Conservation (phyloP, 2,888 invertebrate genomes). For the Drosophila subquinaria region DNA sequence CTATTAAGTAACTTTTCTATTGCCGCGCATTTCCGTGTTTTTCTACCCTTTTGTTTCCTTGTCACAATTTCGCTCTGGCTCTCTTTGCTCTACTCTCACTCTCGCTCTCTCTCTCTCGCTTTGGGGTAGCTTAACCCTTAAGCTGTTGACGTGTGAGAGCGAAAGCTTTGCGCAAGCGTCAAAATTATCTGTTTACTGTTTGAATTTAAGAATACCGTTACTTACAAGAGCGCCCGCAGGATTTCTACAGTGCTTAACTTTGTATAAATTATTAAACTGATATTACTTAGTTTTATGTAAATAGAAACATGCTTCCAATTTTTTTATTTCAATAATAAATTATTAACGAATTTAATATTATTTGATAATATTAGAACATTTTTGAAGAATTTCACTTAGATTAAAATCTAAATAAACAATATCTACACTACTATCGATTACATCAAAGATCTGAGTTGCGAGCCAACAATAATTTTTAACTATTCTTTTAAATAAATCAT, state of each 20-base stretch:
- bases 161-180: constrained; percentile 47
- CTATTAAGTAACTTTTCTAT: constrained; percentile 68
- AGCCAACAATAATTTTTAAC: too few relatives aligned
- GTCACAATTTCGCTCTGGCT: constrained; percentile 20
- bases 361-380: too few relatives aligned
- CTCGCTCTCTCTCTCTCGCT: constrained; percentile 12
- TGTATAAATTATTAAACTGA: too few relatives aligned
- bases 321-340: not conserved
- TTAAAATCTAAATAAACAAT: too few relatives aligned
- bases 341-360: not conserved
- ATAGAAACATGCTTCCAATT: too few relatives aligned
- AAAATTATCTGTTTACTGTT: constrained; percentile 17
- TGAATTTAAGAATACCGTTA: constrained; percentile 50
- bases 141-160: not conserved
- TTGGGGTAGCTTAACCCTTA: constrained; percentile 22
- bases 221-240: not conserved
- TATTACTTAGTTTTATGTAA: too few relatives aligned
- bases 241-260: not conserved
- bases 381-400: too few relatives aligned
- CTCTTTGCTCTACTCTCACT: not conserved
- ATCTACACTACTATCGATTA: too few relatives aligned
- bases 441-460: too few relatives aligned
- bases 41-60: constrained; percentile 75
- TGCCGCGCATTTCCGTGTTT: constrained; percentile 76
- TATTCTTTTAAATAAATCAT: too few relatives aligned